Conservation (phyloP, 1,140 invertebrate species). For the Aporrectodea caliginosa region DNA sequence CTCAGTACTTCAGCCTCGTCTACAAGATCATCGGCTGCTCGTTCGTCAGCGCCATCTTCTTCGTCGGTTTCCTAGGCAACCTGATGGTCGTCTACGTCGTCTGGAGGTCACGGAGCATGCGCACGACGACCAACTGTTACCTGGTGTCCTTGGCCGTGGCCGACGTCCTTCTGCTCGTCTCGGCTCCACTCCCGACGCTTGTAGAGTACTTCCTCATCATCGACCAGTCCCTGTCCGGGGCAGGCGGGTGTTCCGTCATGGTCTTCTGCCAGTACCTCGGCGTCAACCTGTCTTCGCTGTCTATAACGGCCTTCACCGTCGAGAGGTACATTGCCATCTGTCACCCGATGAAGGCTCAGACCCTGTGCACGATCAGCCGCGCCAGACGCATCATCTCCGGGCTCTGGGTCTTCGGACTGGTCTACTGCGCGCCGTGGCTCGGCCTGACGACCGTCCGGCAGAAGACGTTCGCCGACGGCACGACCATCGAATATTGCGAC, state of each 20-base stretch:
- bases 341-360: slow-evolving; percentile 82
- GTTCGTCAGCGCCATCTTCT: slow-evolving; percentile 61
- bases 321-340: slow-evolving; percentile 93
- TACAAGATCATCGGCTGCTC: slow-evolving; percentile 61
- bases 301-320: slow-evolving; percentile 87
- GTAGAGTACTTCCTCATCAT: slow-evolving; percentile 64
- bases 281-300: slow-evolving; percentile 81
- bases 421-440: slow-evolving; percentile 52
- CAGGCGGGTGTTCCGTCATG: slow-evolving; percentile 60
- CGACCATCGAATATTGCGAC: slow-evolving; percentile 56
- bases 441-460: slow-evolving; percentile 43
- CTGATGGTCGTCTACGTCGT: slow-evolving; percentile 57
- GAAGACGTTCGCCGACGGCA: slow-evolving; percentile 31
- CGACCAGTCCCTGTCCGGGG: slow-evolving; percentile 62
- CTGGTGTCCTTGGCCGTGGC: slow-evolving; percentile 87
- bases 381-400: slow-evolving; percentile 61
- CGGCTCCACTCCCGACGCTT: slow-evolving; percentile 61
- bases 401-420: slow-evolving; percentile 61
- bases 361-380: slow-evolving; percentile 61
- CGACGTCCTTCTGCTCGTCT: slow-evolving; percentile 77
- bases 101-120: slow-evolving; percentile 56
- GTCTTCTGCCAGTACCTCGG: slow-evolving; percentile 68
- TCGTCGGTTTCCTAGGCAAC: slow-evolving; percentile 52
- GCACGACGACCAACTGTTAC: slow-evolving; percentile 77
- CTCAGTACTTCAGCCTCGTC: slow-evolving; percentile 56